Conservation (phyloP, 2,888 invertebrate genomes). For the Meteorus cinctellus region DNA sequence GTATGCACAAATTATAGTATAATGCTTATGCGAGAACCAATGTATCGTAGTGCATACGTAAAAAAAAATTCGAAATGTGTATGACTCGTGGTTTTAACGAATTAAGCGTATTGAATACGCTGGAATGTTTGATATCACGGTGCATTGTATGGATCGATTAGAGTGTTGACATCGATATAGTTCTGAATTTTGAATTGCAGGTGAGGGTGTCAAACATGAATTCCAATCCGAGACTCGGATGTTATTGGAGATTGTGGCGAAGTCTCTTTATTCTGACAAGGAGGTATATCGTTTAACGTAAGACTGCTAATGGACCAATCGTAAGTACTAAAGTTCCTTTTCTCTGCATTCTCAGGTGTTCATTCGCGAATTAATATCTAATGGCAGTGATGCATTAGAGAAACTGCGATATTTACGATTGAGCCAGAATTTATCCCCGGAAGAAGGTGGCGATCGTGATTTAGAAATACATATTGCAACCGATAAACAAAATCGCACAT, state of each 20-base stretch:
- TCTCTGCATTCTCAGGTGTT: constrained; percentile 81
- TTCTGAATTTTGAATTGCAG: constrained; percentile 59
- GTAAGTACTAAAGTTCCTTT: constrained; percentile 9
- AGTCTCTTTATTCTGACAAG: constrained; percentile 97
- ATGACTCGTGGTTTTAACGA: no score
- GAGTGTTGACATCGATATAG: no score
- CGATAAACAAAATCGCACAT: constrained; percentile 88
- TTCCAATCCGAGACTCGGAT: constrained; percentile 98
- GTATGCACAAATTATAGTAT: no score
- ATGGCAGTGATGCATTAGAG: constrained; percentile 97
- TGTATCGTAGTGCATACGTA: no score
- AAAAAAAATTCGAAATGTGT: no score
- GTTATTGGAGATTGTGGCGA: constrained; percentile 96
- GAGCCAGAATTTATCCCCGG: constrained; percentile 73
- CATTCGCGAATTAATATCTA: constrained; percentile 95
- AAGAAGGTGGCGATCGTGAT: constrained; percentile 78
- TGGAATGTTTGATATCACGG: no score
- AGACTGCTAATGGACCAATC: no score
- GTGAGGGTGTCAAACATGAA: constrained; percentile 83
- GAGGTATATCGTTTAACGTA: constrained; percentile 77
- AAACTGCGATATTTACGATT: constrained; percentile 89
- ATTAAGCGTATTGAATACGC: no score
- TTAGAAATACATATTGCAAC: constrained; percentile 92
- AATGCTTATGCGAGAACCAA: no score
- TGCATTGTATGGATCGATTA: no score